A percentile compares a stretch with the other conserved stretches of the same genome.
Evolutionary conservation across 2,888 invertebrate species (phyloP).

Genomic region (Troilus luridus): DNA sequence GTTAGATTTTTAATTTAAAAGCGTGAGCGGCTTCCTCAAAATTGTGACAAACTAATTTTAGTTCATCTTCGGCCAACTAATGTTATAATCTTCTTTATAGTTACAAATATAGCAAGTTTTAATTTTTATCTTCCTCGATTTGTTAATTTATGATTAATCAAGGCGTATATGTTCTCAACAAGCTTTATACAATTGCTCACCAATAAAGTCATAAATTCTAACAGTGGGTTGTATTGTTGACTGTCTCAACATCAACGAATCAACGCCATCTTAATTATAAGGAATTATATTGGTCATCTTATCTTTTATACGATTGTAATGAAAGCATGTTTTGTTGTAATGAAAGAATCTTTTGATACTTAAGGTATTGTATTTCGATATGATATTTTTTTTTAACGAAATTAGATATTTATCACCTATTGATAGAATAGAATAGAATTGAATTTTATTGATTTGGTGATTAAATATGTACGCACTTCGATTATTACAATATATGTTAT

Average conservation of each 20-base stretch:
- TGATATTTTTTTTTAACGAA: too few relatives aligned
- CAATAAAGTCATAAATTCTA: constrained; percentile 17
- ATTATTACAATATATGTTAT: neutral
- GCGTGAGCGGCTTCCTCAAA: neutral
- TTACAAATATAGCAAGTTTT: neutral
- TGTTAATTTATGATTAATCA: neutral
- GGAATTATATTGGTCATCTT: neutral
- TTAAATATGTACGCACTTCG: neutral
- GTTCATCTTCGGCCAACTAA: too few relatives aligned
- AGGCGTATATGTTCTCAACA: neutral
- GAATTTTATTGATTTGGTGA: neutral
- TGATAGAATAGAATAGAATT: neutral
- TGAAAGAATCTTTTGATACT: too few relatives aligned
- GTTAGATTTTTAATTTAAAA: neutral
- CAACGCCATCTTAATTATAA: neutral
- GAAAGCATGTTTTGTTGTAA: neutral
- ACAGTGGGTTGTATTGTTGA: neutral
- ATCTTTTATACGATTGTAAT: neutral
- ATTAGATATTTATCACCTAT: too few relatives aligned
- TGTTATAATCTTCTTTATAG: neutral
- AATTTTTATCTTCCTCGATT: neutral
- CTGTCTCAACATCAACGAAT: neutral
- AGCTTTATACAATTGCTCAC: neutral
- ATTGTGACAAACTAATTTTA: neutral
- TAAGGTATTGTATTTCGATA: too few relatives aligned